Evolutionary conservation across 2,113 vertebrate species (phyloP), one percentile per base, ranked within the genome.

Genomic region (Ornithorhynchus anatinus): DNA sequence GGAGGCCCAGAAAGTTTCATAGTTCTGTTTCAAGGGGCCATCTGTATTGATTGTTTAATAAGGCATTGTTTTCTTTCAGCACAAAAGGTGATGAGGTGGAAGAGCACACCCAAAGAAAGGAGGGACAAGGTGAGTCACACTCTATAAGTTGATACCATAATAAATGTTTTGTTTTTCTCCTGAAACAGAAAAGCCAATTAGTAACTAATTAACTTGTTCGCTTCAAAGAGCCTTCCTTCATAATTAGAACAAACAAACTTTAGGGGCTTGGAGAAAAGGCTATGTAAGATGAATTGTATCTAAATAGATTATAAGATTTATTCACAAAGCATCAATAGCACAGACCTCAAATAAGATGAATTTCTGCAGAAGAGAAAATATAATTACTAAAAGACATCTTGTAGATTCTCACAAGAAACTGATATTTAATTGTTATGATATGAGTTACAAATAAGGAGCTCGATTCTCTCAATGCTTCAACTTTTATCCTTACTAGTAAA

Each of bases 81-180:
- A 57, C 47, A 65, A 40, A 27, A 44, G 51, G 22, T 13, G 52
- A 67, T 69, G 65, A 48, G 39, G 23, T 19, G 17, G 53, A 53
- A n/a, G 16, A 13, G 50, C 4, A 63, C 5, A 22, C 6, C 53
- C 42, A 15, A 29, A 52, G 51, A 63, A 69, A 48, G 51, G 63
- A 69, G 63, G 52, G 31, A 14, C 43, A 20, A 27, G 64, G 54
- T 43, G 59, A 77, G 36, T 59, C 71, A 35, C 8, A 5, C 9
- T 31, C 36, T 31, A 58, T 23, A 64, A 67, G 39, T n/a, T 68
- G 82, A 68, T 69, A 68, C 70, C 63, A 70, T 80, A 80, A 78
- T 70, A 67, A 60, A 75, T 60, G 75, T 53, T n/a, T n/a, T 69
- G 67, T 78, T 80, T 82, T 64, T 63, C 76, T 84, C 66, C 44